Evolutionary conservation across 2,113 vertebrate genomes (phyloP), one percentile per base, ranked within the genome.

Genomic region (Tricholaema leucomelas): DNA sequence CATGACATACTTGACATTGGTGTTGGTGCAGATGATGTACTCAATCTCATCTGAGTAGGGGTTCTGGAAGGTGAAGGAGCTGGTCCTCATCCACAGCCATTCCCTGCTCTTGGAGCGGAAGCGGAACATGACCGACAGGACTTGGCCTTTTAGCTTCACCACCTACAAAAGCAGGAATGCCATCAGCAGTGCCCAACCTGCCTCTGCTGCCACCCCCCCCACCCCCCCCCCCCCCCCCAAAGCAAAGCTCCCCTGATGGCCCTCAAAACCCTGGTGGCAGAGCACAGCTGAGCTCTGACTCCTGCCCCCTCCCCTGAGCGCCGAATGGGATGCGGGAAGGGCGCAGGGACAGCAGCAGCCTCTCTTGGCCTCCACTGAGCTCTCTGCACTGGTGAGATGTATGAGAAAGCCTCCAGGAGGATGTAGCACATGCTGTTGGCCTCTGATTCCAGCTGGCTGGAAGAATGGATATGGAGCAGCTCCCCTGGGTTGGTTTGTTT

Each of bases 51-150:
- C 99, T 2, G 99, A 99, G 97, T 99, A 99, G 6, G 99, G 99
- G 95, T 99, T 99, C 97, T 99, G 99, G 98, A 99, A 99, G 94
- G 99, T 99, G 96, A 99, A 99, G 48, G 98, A 99, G 97, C 99
- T 99, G 56, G 99, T 99, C 94, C 99, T 98, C 98, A 99, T 99
- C 98, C 98, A 98, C 83, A 99, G 98, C 99, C 99, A 99, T 59
- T 99, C 99, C 66, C 98, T 97, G 33, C 91, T 98, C 92, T 99
- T 99, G 92, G 98, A 97, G 61, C 98, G 98, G 96, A 99, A 99
- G 14, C 99, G 98, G 96, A 99, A 99, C 99, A 99, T 99, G 92
- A 99, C 99, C 0, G 99, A 99, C 92, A 99, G 97, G 24, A 99
- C 99, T 93, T 99, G 99, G 76, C 99, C 99, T 97, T 99, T 99